Base-by-base conservation (phyloP, 2,888 invertebrate species). In the Lycia hirtaria region DNA sequence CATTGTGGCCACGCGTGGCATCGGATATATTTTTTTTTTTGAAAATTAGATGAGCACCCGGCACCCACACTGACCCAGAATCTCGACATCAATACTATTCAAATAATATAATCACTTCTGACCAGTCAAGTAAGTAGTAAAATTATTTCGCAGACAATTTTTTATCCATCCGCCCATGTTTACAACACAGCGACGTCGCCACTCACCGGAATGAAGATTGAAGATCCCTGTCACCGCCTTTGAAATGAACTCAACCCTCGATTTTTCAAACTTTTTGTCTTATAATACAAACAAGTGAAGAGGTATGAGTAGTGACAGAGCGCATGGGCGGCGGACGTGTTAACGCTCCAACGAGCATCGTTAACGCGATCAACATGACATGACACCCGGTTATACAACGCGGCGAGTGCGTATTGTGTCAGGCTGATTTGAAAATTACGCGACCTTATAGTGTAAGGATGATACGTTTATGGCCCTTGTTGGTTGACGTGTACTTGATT, bases 201-300 rank as follows among this genome's bases (percentile, higher is more conserved):
- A 30, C 32, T 44, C 30, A 20, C 5, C 12, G 30, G 30, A 44
- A 44, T 44, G 30, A 44, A 44, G 44, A 44, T 30, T 30, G 30
- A 44, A 9, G 30, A 44, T 14, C 19, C 15, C 28, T 38, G 38
- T 38, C 28, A 38, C 19, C 3, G 38, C 10, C 24, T 24, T 32
- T 40, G 32, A 47, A 32, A 9, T 38, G 7, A 43, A 5, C 44
- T 47, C 20, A 47, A 33, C 33, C 24, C 24, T 40, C 40, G 12
- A 53, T 54, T 49, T 48, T 49, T 56, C 49, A 44, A 30, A 37
- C 24, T 44, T 56, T 56, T 49, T 56, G 49, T 43, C 37, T 50
- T 32, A 26, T 26, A 33, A 48, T 32, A 44, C 49, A 49, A 38
- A 56, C 44, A 56, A 50, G 19, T 43, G 37, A 38, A 41, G 14